Evolutionary conservation across 2,888 invertebrate species (phyloP), one percentile per base, ranked within the genome.

Genomic region (Gortyna flavago): DNA sequence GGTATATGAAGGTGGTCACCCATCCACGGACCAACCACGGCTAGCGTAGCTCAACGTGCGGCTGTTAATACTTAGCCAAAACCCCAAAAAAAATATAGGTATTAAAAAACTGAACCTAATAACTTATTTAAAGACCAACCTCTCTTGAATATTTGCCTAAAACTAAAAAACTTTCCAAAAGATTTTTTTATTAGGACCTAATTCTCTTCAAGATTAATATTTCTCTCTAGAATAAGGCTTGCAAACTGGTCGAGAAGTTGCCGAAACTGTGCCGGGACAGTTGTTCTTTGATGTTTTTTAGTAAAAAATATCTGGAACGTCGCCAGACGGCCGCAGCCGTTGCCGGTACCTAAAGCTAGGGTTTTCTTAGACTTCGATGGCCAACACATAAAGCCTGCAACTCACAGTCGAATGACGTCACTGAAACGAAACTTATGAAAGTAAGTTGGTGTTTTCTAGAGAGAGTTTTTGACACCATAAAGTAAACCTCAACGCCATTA

Each of bases 211-310:
- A 69, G 68, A 84, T 65, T 62, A 61, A 72, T 69, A 84, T 84
- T 75, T 75, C 35, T 77, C 65, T 75, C 74, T 64, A 82, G 87
- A 89, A 89, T 88, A 89, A 75, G 85, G 74, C 78, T 71, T 41
- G 29, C 70, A 35, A 86, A 75, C 80, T 61, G 72, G 72, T 67
- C 72, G 73, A 84, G 78, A 85, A 91, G 84, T 90, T 89, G 87
- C 87, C 87, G 87, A 89, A 90, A 91, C 85, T 89, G 77, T 81
- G 85, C 69, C 87, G 83, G 75, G 59, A 76, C 78, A 64, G 87
- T 80, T 83, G 86, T 79, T 81, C 78, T 72, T 75, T 77, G 80
- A 83, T 84, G 82, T 90, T 89, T 85, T 87, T 85, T 84, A 73
- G 48, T 71, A 38, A 81, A 84, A 81, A 73, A 80, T 44, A 72